Evolutionary conservation across 92 coral and sea anemone genomes (phyloP), one percentile per base, ranked within the genome.

Genomic region (Phenganax stokvisi): DNA sequence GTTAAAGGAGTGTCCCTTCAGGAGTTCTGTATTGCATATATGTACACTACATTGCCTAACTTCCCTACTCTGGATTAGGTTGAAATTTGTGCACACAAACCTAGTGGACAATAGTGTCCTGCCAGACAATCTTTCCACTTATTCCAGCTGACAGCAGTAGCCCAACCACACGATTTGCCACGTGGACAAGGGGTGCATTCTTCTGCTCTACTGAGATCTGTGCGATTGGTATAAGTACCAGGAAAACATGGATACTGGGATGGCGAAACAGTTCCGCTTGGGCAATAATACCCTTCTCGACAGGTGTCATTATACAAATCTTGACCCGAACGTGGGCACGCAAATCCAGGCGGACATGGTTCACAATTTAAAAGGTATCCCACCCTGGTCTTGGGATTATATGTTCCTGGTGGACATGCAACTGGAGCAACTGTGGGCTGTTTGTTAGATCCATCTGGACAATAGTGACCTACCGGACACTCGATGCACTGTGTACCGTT

Each of bases 161-260:
- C 98, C 98, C 98, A 94, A 30, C 90, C 91, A 76, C 98, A 94
- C 9, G 93, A 92, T 83, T 90, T 92, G 16, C 93, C 91, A 59
- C 67, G 89, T 11, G 98, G 98, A 61, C 98, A 94, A 25, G 87
- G 90, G 29, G 85, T 80, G 75, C 98, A 94, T 27, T 94, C 96
- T 63, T 92, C 94, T 25, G 97, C 92, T 11, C 86, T 88, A 59
- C 91, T 94, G 77, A 94, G 87, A 66, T 92, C 97, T 8, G 98
- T 87, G 28, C 88, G 87, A 82, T 91, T 90, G n/a, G 96, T 97
- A 78, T 90, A 94, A 0, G 97, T 87, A 27, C 98, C 98, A 12
- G 98, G 93, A 57, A 94, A 96, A 51, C 98, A 94, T 2, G 98
- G 98, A 65, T 90, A 94, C 87, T 94, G 97, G 76, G 87, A 86